Percentiles rank a stretch among this genome's conserved stretches.
phyloP scores from a whole-genome alignment of 2,888 invertebrate species.

The Miltochrista miniata region DNA sequence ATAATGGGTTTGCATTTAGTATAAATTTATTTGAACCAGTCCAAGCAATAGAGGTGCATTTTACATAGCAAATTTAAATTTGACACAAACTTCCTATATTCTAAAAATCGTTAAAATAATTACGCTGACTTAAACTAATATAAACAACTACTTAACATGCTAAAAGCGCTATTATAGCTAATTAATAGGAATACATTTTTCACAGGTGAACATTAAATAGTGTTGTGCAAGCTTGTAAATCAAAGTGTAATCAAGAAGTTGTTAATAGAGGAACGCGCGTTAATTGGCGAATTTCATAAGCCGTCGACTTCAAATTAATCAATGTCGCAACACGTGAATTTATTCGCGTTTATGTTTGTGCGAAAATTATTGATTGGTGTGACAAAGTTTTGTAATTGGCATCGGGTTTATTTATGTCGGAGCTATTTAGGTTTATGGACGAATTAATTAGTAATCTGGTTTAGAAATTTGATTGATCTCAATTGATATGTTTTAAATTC shows the following conservation, averaged over 20 bases:
- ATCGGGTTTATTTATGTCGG: conserved; percentile 3
- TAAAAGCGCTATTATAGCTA: conserved; percentile 23
- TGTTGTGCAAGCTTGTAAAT: conserved; percentile 38
- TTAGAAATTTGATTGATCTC: too few relatives aligned
- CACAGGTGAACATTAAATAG: conserved; percentile 36
- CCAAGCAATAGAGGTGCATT: too few relatives aligned
- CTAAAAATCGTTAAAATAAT: conserved; percentile 25
- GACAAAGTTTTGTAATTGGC: conserved; percentile 10
- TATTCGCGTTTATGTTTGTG: conserved; percentile 24
- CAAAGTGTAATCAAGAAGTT: conserved; percentile 42
- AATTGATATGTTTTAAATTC: too few relatives aligned
- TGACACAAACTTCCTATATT: not conserved
- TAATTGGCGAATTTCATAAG: conserved; percentile 59
- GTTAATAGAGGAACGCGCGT: conserved; percentile 53
- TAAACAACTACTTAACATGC: conserved; percentile 18
- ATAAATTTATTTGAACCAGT: too few relatives aligned
- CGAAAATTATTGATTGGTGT: conserved; percentile 21
- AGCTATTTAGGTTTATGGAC: not conserved
- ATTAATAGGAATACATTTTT: conserved; percentile 31
- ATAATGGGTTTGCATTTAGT: too few relatives aligned
- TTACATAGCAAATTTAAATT: too few relatives aligned
- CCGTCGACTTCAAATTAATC: conserved; percentile 45
- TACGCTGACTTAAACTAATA: conserved; percentile 15
- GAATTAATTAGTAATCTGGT: not conserved
- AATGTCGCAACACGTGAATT: conserved; percentile 36